Percentiles rank a stretch among this genome's conserved stretches.
Evolutionary conservation across 1,140 invertebrate species (phyloP).

Genomic region (Metaphire vulgaris): DNA sequence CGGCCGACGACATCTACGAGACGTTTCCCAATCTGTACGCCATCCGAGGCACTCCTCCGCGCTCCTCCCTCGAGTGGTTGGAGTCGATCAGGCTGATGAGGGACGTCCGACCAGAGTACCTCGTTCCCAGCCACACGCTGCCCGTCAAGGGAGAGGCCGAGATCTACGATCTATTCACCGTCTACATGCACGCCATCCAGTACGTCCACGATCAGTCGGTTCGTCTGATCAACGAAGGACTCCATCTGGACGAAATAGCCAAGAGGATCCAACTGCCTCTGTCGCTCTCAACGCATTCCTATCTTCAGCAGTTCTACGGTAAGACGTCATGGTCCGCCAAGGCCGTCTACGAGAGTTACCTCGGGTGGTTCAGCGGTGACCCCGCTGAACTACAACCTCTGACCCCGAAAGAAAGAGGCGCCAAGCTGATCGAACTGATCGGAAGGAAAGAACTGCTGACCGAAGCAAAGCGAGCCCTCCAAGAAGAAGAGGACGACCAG

Average conservation of each 20-base stretch:
- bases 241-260: slow-evolving; percentile 36
- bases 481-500: no score
- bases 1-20: slow-evolving; percentile 40
- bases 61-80: slow-evolving; percentile 36
- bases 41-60: slow-evolving; percentile 38
- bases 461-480: slow-evolving; percentile 33
- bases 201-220: slow-evolving; percentile 40
- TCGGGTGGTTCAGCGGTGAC: slow-evolving; percentile 43
- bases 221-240: slow-evolving; percentile 36
- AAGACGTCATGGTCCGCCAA: slow-evolving; percentile 41
- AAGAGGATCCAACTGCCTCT: slow-evolving; percentile 33
- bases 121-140: slow-evolving; percentile 41
- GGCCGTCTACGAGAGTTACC: slow-evolving; percentile 36
- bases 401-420: slow-evolving; percentile 33
- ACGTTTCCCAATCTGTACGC: slow-evolving; percentile 44
- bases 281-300: slow-evolving; percentile 32
- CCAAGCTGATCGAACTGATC: slow-evolving; percentile 34
- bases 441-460: slow-evolving; percentile 33
- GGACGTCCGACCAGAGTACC: slow-evolving; percentile 32
- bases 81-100: slow-evolving; percentile 37
- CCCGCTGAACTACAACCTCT: slow-evolving; percentile 38
- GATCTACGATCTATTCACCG: slow-evolving; percentile 33
- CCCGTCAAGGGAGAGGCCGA: slow-evolving; percentile 33
- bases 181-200: slow-evolving; percentile 40
- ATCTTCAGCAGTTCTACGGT: slow-evolving; percentile 39